Base-by-base conservation (phyloP, 2,797 vertebrate species). In the Rhyacichthys aspro region DNA sequence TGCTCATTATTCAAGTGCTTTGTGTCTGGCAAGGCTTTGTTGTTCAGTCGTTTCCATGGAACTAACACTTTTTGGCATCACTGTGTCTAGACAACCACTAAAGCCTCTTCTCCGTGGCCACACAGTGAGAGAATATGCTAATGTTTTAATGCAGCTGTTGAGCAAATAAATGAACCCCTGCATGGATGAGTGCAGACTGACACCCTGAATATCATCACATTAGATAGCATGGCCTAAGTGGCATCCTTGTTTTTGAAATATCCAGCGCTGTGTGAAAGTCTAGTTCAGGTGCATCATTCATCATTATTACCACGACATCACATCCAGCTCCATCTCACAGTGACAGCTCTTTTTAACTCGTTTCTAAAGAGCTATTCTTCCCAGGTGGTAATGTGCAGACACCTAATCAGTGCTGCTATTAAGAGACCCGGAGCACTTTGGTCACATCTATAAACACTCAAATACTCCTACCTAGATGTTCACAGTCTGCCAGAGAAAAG, bases 341-440 rank as follows among this genome's bases (percentile, higher is more conserved):
- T 76, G 79, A 81, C 76, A 72, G 61, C 43, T 66, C 80, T 70
- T 61, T 74, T 74, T 75, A 81, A 77, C 58, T 9, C 3, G 1
- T 75, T 78, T 78, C 68, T 66, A 72, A 83, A 80, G 82, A 76
- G 70, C 63, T 23, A 55, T 77, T 83, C 71, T 58, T 68, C 52
- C 52, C 64, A 80, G 59, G 71, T 70, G 75, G 68, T 74, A 74
- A 82, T 76, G 76, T 70, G 62, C 67, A 15, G 44, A 62, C 66
- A 74, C 64, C 64, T 63, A 61, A 63, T 76, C 79, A 84, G 67
- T 61, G 69, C 57, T 46, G 73, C 79, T 45, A 66, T 86, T 78
- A 87, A 65, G 64, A 17, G 3, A 67, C 74, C 48, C 50, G 72
- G 65, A 74, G 65, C 59, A 43, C 65, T 63, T 42, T 52, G 59